These are phyloP conservation scores for Opisthocomus hoazin DNA, from an alignment of 2,113 vertebrate species.

Conservation along the genomic window DNA sequence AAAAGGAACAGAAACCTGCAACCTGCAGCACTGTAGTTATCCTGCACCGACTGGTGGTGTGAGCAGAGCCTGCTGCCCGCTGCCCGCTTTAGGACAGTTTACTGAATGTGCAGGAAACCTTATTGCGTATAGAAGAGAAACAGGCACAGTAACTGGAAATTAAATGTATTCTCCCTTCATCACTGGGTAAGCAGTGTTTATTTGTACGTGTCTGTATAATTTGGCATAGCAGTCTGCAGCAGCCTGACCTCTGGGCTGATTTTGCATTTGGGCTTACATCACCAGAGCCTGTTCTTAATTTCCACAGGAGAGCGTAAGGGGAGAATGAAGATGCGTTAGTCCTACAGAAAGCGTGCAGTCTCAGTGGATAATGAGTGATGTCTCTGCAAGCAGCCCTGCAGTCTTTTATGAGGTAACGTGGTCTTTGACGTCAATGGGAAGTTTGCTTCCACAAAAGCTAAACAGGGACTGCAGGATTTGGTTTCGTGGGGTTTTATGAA, in stretches of 20 bases:
- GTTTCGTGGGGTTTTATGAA: not conserved
- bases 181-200: not conserved
- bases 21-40: not conserved
- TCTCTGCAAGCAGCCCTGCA: not conserved
- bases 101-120: not conserved
- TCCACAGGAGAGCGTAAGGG: not conserved
- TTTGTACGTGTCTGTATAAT: not conserved
- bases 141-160: not conserved
- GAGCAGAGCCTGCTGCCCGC: not conserved
- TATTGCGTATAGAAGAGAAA: not conserved
- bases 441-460: not conserved
- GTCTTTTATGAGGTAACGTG: not conserved
- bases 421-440: slow-evolving; percentile 5
- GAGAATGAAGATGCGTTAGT: not conserved
- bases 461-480: not conserved
- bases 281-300: not conserved
- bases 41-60: not conserved
- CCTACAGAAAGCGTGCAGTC: not conserved
- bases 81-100: not conserved
- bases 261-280: not conserved
- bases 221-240: not conserved
- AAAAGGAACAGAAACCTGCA: not conserved
- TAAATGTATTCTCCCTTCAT: not conserved
- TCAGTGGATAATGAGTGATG: not conserved
- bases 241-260: not conserved